phyloP scores from a whole-genome alignment of 2,113 vertebrate genomes.

The Psilopogon haemacephalus region DNA sequence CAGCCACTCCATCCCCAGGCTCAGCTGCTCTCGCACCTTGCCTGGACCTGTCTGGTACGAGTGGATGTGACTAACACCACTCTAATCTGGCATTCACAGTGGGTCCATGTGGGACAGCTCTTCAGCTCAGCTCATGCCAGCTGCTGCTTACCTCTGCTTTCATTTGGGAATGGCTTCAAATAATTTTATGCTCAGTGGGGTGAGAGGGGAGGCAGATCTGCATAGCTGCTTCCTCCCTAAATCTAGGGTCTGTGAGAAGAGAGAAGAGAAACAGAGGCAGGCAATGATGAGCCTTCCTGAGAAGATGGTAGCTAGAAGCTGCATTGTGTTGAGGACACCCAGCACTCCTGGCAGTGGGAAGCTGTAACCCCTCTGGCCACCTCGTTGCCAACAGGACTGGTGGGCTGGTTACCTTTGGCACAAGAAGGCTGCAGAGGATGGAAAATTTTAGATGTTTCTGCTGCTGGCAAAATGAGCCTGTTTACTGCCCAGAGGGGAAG shows the following conservation, averaged over 20 bases:
- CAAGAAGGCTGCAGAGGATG: rapidly evolving
- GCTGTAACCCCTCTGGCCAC: not conserved
- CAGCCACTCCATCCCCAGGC: not conserved
- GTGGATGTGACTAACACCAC: rapidly evolving
- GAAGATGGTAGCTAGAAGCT: not conserved
- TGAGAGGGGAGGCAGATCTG: not conserved
- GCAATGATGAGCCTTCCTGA: rapidly evolving
- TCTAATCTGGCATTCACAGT: rapidly evolving
- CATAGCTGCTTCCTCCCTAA: not conserved
- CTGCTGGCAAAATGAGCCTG: not conserved
- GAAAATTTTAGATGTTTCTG: constrained; percentile 41
- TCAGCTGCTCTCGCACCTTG: not conserved
- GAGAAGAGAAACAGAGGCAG: not conserved
- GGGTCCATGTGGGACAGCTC: not conserved
- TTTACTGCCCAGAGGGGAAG: constrained; percentile 38
- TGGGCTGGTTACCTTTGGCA: not conserved
- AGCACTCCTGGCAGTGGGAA: not conserved
- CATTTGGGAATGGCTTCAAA: not conserved
- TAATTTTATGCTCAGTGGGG: rapidly evolving
- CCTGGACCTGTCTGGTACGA: rapidly evolving
- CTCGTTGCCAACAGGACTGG: not conserved
- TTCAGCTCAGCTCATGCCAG: rapidly evolving
- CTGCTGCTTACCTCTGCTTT: rapidly evolving
- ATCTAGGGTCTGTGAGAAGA: not conserved
- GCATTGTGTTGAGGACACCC: not conserved